phyloP scores from a whole-genome alignment of 1,140 invertebrate genomes.

The Drosophila neocordata region DNA sequence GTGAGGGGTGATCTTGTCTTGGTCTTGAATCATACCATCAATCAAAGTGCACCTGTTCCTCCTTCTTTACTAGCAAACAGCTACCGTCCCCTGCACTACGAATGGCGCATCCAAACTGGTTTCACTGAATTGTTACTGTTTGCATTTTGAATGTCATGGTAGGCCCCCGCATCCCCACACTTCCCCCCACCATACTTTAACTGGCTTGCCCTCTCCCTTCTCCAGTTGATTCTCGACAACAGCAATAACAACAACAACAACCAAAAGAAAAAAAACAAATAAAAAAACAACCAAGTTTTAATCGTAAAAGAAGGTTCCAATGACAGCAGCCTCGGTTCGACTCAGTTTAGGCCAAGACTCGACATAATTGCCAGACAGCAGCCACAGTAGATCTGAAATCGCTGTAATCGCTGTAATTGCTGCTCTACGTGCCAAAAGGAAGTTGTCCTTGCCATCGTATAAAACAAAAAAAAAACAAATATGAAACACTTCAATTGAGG shows the following conservation, averaged over 20 bases:
- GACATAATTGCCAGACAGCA: constrained; percentile 39
- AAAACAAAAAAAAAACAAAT: not conserved
- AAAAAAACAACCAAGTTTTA: constrained; percentile 30
- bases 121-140: constrained; percentile 35
- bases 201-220: constrained; percentile 15
- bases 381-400: constrained; percentile 29
- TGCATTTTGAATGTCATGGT: constrained; percentile 60
- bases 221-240: constrained; percentile 47
- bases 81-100: constrained; percentile 29
- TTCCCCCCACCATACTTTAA: not conserved
- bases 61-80: constrained; percentile 3
- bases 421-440: constrained; percentile 34
- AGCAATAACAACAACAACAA: constrained; percentile 19
- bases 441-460: constrained; percentile 42
- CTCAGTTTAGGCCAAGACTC: not conserved
- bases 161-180: not conserved
- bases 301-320: constrained; percentile 22
- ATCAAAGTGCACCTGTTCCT: constrained; percentile 48
- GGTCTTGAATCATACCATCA: constrained; percentile 33
- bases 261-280: not conserved
- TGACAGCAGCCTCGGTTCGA: constrained; percentile 25
- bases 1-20: not conserved
- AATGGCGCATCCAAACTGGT: constrained; percentile 52
- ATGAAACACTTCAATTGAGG: constrained; percentile 37
- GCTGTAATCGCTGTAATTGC: constrained; percentile 44